Evolutionary conservation across 2,113 vertebrate genomes (phyloP), one percentile per base, ranked within the genome.

Genomic region (Platichthys flesus): DNA sequence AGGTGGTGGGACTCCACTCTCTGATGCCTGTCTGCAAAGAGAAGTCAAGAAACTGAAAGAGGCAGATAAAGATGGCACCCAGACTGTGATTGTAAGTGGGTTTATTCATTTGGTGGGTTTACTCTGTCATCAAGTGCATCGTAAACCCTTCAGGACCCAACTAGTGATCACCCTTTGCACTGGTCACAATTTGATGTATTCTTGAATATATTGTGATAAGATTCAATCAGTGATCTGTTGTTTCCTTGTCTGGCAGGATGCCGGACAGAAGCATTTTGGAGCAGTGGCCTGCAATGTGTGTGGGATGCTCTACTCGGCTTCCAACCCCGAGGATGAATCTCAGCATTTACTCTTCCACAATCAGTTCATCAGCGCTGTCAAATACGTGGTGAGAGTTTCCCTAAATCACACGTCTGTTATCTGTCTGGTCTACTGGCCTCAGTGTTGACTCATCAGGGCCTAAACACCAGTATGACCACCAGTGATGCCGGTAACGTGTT

Each of bases 311-410:
- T 99, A 98, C 74, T 97, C 98, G 14, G 96, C 96, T 35, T 95
- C 97, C 88, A 98, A 97, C 89, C 96, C 97, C 2, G 98, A 99
- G 78, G 98, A 99, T 80, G 97, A 99, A 92, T 96, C 98, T 26
- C 98, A 99, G 45, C 98, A 99, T 87, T 92, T 99, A 23, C 95
- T 98, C 47, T 99, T 99, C 88, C 98, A 99, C 93, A 99, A 98
- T 92, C 97, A 98, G 90, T 99, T 99, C 89, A 96, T 99, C 94
- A 98, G 98, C 79, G 97, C 98, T 78, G 97, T 99, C 78, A 97
- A 95, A 96, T 99, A 99, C 12, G 97, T 99, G 97, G 98, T 99
- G 95, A 95, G 97, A 71, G 18, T 59, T 67, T 54, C n/a, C 15
- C 42, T n/a, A 10, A 49, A 40, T 70, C 5, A 52, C 21, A 13